Evolutionary conservation across 1,140 invertebrate genomes (phyloP).

Genomic region (Drosophila melanica): DNA sequence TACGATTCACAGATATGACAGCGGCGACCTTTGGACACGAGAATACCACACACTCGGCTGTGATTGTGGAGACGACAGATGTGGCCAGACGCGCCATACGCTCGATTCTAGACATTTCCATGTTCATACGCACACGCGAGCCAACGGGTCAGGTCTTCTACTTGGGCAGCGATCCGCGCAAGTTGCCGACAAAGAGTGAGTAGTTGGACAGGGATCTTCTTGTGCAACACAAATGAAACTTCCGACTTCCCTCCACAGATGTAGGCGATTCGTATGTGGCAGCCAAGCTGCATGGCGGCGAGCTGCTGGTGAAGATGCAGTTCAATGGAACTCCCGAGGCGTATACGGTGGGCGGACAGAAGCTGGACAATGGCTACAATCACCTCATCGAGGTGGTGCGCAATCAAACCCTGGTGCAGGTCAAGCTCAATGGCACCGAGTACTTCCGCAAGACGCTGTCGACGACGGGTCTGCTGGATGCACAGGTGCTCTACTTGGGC

Average conservation of each 20-base stretch:
- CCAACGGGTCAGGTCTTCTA: slow-evolving; percentile 94
- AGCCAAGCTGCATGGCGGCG: slow-evolving; percentile 90
- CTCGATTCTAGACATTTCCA: slow-evolving; percentile 93
- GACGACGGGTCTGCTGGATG: slow-evolving; percentile 91
- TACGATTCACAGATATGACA: slow-evolving; percentile 88
- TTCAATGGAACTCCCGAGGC: slow-evolving; percentile 92
- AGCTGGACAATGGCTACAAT: slow-evolving; percentile 92
- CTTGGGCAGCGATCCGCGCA: slow-evolving; percentile 89
- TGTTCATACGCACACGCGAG: slow-evolving; percentile 95
- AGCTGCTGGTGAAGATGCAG: slow-evolving; percentile 91
- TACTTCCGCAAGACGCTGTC: slow-evolving; percentile 92
- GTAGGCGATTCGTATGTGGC: slow-evolving; percentile 88
- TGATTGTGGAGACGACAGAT: slow-evolving; percentile 90
- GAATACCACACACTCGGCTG: slow-evolving; percentile 88
- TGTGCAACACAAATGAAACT: not conserved
- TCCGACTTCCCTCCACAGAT: slow-evolving; percentile 47
- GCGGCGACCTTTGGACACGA: slow-evolving; percentile 96
- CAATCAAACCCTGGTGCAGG: slow-evolving; percentile 91
- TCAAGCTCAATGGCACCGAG: slow-evolving; percentile 94
- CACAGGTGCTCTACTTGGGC: slow-evolving; percentile 92
- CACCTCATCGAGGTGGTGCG: slow-evolving; percentile 93
- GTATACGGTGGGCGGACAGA: slow-evolving; percentile 92
- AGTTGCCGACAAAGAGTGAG: slow-evolving; percentile 70
- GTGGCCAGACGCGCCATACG: slow-evolving; percentile 88
- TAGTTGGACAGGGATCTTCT: not conserved